Conservation (phyloP, 2,113 vertebrate genomes). For the Sebastes schlegelii region DNA sequence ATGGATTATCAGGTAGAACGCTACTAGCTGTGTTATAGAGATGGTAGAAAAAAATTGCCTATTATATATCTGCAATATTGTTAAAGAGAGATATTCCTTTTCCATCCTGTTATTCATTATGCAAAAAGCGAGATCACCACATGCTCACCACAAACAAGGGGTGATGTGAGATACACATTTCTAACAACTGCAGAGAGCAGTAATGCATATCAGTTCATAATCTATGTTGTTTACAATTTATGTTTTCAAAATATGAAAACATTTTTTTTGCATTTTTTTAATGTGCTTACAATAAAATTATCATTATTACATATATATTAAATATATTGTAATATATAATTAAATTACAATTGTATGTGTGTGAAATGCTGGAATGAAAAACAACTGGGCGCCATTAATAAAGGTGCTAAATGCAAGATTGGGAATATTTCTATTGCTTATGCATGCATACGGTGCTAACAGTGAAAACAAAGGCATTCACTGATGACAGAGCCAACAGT, state of each 20-base stretch:
- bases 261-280: neutral
- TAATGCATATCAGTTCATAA: neutral
- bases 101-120: neutral
- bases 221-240: neutral
- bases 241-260: neutral
- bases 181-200: too few species aligned
- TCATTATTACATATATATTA: neutral
- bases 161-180: neutral
- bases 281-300: neutral
- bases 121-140: neutral
- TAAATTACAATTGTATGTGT: neutral
- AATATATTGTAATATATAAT: neutral
- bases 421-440: too few species aligned
- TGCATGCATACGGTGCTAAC: too few species aligned
- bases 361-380: neutral
- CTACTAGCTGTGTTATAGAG: neutral
- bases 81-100: neutral
- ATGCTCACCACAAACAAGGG: neutral
- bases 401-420: too few species aligned
- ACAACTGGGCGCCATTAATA: too few species aligned
- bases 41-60: neutral
- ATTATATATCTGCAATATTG: neutral
- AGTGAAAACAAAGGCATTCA: too few species aligned
- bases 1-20: slow-evolving; percentile 17
- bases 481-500: too few species aligned